Conservation (phyloP, 2,888 invertebrate species). For the Lasioglossum lativentre region DNA sequence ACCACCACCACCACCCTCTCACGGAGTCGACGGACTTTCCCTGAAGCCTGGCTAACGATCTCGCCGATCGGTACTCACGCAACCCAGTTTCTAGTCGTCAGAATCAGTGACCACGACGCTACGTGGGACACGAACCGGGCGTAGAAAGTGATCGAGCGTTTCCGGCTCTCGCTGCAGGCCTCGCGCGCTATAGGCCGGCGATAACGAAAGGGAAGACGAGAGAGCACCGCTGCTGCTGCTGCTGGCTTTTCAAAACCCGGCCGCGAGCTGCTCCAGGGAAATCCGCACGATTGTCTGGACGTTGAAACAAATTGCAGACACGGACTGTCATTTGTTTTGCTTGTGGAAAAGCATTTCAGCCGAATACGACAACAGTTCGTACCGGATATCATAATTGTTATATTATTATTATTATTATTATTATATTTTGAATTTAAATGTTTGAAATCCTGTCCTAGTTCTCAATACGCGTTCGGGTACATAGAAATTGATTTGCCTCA, state of each 20-base stretch:
- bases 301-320: neutral
- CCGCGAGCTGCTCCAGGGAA: neutral
- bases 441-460: too few species aligned
- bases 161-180: constrained; percentile 52
- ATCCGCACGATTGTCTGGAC: neutral
- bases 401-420: too few species aligned
- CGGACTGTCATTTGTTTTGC: neutral
- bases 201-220: constrained; percentile 60
- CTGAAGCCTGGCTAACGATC: constrained; percentile 17
- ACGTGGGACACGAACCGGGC: constrained; percentile 56
- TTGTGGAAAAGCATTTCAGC: neutral
- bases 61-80: constrained; percentile 44
- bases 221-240: neutral
- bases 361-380: neutral
- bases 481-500: too few species aligned
- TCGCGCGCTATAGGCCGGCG: constrained; percentile 12
- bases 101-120: constrained; percentile 60
- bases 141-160: constrained; percentile 70
- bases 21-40: constrained; percentile 42
- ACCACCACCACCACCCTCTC: neutral
- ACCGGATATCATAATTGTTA: too few species aligned
- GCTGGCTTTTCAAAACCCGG: neutral
- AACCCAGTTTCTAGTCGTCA: constrained; percentile 63
- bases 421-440: too few species aligned
- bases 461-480: too few species aligned